A percentile compares a stretch with the other conserved stretches of the same genome.
These are phyloP conservation scores for Artemisiospiza belli DNA, from an alignment of 2,113 vertebrate species.

Conservation along the genomic window DNA sequence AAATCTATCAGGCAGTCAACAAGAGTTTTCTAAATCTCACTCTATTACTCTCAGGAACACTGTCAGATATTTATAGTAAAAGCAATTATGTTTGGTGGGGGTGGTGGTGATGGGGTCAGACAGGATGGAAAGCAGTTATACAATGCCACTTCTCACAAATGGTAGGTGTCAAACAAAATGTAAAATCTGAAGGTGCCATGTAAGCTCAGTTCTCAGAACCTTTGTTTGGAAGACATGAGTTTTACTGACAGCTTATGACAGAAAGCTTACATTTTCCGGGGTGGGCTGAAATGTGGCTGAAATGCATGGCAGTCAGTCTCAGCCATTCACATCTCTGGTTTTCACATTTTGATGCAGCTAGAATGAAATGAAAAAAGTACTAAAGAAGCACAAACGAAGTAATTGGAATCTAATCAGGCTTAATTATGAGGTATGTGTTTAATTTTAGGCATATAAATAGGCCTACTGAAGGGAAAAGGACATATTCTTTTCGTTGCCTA, in stretches of 20 bases:
- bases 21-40: constrained; percentile 11
- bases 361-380: not conserved
- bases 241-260: constrained; percentile 30
- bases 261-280: constrained; percentile 14
- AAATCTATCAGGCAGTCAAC: constrained; percentile 6
- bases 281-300: constrained; percentile 36
- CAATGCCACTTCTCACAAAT: constrained; percentile 35
- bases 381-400: constrained; percentile 18
- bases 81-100: constrained; percentile 45
- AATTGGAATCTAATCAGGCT: constrained; percentile 39
- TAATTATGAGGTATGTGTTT: constrained; percentile 59
- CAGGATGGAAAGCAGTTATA: constrained; percentile 14
- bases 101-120: constrained; percentile 31
- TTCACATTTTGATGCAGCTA: not conserved
- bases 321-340: constrained; percentile 15
- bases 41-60: constrained; percentile 9
- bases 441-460: constrained; percentile 55
- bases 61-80: constrained; percentile 54
- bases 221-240: constrained; percentile 20
- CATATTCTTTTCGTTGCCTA: constrained; percentile 27
- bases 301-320: constrained; percentile 10
- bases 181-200: constrained; percentile 33
- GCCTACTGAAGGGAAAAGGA: constrained; percentile 40
- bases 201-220: constrained; percentile 23
- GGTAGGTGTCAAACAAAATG: constrained; percentile 54